These are phyloP conservation scores for Corythoichthys haematopterus DNA, from an alignment of 2,113 vertebrate genomes.

Conservation along the genomic window DNA sequence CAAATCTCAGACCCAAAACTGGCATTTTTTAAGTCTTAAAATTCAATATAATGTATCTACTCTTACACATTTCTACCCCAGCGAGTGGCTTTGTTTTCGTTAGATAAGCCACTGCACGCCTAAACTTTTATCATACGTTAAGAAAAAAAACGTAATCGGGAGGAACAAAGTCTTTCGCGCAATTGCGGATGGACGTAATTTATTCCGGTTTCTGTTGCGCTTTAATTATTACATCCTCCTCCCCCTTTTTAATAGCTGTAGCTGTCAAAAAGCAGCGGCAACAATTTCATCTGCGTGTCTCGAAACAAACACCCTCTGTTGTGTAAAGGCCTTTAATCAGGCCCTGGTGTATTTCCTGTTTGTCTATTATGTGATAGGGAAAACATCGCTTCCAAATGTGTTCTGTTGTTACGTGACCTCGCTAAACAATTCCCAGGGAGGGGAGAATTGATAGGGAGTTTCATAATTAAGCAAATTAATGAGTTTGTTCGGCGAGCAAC, in stretches of 20 bases:
- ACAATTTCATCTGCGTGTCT: constrained; percentile 69
- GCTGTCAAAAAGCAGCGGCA: constrained; percentile 75
- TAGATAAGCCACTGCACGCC: constrained; percentile 41
- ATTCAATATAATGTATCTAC: too few relatives aligned
- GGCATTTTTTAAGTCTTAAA: too few relatives aligned
- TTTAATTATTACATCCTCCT: constrained; percentile 71
- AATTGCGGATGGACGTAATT: constrained; percentile 46
- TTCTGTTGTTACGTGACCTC: constrained; percentile 58
- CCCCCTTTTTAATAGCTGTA: constrained; percentile 51
- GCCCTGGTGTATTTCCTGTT: constrained; percentile 69
- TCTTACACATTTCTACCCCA: too few relatives aligned
- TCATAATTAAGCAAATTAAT: constrained; percentile 79
- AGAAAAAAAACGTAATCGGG: constrained; percentile 55
- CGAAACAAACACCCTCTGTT: constrained; percentile 60
- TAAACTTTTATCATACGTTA: constrained; percentile 20
- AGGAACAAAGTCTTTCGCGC: constrained; percentile 57
- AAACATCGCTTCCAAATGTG: constrained; percentile 63
- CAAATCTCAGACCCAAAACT: too few relatives aligned
- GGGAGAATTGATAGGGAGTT: constrained; percentile 69
- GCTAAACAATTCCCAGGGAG: constrained; percentile 50
- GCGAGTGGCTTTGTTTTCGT: constrained; percentile 54
- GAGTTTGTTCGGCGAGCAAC: constrained; percentile 69
- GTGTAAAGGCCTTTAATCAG: constrained; percentile 71
- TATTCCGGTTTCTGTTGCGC: constrained; percentile 65
- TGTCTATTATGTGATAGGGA: constrained; percentile 73